phyloP scores from a whole-genome alignment of 2,113 vertebrate species.

The Oxyura jamaicensis region DNA sequence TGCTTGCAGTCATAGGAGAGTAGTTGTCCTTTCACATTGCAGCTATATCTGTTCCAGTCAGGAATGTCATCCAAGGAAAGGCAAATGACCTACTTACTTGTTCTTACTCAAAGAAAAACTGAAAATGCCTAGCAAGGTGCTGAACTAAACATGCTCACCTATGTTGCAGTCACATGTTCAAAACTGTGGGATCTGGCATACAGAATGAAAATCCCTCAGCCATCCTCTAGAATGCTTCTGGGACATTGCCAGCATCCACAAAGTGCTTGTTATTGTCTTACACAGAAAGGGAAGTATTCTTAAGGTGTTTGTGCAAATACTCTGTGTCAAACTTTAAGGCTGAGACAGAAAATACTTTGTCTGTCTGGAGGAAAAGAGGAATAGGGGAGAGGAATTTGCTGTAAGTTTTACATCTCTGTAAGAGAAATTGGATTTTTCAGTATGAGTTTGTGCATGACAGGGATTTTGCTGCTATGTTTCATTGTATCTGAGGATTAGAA shows the following conservation, averaged over 20 bases:
- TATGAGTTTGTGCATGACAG: not conserved
- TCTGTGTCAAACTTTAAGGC: not conserved
- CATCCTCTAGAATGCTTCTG: not conserved
- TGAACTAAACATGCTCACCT: not conserved
- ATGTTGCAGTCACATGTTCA: not conserved
- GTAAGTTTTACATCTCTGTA: not conserved
- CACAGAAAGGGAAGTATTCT: not conserved
- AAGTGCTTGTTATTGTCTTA: not conserved
- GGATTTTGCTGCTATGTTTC: not conserved
- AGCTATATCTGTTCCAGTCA: slow-evolving; percentile 16
- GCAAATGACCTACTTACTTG: slow-evolving; percentile 33
- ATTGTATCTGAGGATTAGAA: not conserved
- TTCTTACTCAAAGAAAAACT: not conserved
- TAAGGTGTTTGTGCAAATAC: not conserved
- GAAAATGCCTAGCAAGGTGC: not conserved
- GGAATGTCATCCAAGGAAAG: slow-evolving; percentile 43
- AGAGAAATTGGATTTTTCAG: not conserved
- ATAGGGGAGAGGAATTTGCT: not conserved
- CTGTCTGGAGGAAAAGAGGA: not conserved
- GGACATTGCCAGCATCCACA: not conserved
- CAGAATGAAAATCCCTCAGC: not conserved
- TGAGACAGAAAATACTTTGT: not conserved
- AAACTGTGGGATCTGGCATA: not conserved
- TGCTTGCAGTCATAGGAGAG: slow-evolving; percentile 38
- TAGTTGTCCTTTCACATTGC: slow-evolving; percentile 1